A percentile compares a stretch with the other conserved stretches of the same genome.
Evolutionary conservation across 2,797 vertebrate genomes (phyloP).

Genomic region (Chromobotia macracanthus): DNA sequence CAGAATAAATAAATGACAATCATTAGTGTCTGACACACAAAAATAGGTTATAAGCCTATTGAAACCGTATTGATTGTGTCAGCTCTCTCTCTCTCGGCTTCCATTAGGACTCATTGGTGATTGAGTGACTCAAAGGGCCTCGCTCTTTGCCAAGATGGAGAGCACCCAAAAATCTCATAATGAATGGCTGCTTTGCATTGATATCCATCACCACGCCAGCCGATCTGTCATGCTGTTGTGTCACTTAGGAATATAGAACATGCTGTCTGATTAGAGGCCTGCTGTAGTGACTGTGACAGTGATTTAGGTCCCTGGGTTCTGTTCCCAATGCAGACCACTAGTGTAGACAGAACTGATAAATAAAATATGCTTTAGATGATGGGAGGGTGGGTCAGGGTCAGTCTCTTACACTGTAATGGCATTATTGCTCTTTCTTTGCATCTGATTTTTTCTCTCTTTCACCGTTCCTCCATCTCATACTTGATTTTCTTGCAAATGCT

Average conservation of each 20-base stretch:
- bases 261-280: conserved; percentile 35
- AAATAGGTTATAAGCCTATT: conserved; percentile 38
- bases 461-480: background rate
- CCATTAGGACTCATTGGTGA: conserved; percentile 32
- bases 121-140: conserved; percentile 36
- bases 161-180: conserved; percentile 46
- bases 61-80: conserved; percentile 41
- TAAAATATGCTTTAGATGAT: background rate
- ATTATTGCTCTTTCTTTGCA: background rate
- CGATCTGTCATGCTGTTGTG: conserved; percentile 41
- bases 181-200: conserved; percentile 44
- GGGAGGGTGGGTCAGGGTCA: background rate
- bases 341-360: background rate
- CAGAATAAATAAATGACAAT: conserved; percentile 43
- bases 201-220: conserved; percentile 41
- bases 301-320: conserved; percentile 23
- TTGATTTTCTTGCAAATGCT: background rate
- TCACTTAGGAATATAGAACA: conserved; percentile 47
- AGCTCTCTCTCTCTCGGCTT: conserved; percentile 25
- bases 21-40: conserved; percentile 37
- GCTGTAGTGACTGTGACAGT: conserved; percentile 32
- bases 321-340: conserved; percentile 12
- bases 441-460: background rate
- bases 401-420: background rate
- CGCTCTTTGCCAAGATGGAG: conserved; percentile 41